A percentile compares a stretch with the other conserved stretches of the same genome.
Evolutionary conservation across 2,113 vertebrate genomes (phyloP).

Genomic region (Apaloderma vittatum): DNA sequence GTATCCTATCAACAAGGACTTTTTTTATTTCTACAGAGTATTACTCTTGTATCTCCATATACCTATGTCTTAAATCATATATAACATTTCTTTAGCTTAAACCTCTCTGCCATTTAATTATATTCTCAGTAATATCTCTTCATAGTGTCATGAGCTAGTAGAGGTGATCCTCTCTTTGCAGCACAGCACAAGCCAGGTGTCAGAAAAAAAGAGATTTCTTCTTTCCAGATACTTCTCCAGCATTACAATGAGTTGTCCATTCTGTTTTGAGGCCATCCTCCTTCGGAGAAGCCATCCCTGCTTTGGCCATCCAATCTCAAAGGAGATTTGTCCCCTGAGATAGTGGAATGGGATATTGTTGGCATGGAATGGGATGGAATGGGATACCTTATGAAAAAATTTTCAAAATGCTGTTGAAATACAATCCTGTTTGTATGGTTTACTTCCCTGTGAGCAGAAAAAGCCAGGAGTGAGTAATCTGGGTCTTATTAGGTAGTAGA

Average conservation of each 20-base stretch:
- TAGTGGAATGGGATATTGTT: neutral
- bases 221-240: neutral
- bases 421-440: neutral
- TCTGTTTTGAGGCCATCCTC: neutral
- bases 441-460: neutral
- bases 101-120: neutral
- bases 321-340: neutral
- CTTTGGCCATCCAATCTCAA: neutral
- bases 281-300: neutral
- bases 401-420: neutral
- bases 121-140: neutral
- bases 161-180: neutral
- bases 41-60: neutral
- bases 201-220: neutral
- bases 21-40: neutral
- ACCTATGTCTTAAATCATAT: neutral
- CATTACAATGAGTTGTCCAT: neutral
- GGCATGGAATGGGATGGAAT: neutral
- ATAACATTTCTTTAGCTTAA: neutral
- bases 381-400: neutral
- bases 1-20: neutral
- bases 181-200: neutral
- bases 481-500: neutral
- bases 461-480: neutral
- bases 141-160: neutral